A percentile compares a stretch with the other conserved stretches of the same genome.
phyloP scores from a whole-genome alignment of 1,140 invertebrate genomes.

The Dendroctonus ponderosae region DNA sequence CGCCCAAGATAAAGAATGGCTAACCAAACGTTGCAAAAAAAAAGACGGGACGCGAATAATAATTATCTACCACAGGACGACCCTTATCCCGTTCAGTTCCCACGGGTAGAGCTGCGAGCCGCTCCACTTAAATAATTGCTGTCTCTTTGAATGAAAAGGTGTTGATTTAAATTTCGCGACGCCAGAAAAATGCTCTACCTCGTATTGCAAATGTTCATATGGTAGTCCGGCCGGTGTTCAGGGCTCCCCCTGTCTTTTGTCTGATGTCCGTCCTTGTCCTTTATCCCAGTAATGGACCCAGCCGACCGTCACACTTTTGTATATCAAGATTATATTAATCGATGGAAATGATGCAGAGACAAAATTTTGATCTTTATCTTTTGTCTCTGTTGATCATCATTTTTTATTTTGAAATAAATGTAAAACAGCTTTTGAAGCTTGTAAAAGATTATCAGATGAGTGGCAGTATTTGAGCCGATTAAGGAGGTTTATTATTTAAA shows the following conservation, averaged over 20 bases:
- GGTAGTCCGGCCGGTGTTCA: constrained; percentile 26
- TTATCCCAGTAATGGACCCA: constrained; percentile 11
- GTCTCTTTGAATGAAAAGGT: constrained; percentile 37
- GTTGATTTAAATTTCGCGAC: constrained; percentile 44
- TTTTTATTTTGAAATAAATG: constrained; percentile 1
- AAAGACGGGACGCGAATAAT: constrained; percentile 25
- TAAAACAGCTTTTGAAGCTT: no score
- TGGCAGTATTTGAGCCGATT: no score
- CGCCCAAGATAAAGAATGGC: constrained; percentile 22
- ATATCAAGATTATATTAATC: neutral
- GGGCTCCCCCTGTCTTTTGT: constrained; percentile 2
- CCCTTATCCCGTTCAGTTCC: constrained; percentile 31
- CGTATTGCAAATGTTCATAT: constrained; percentile 40
- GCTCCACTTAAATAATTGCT: constrained; percentile 28
- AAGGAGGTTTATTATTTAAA: no score
- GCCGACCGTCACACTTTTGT: neutral
- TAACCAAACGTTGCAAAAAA: constrained; percentile 30
- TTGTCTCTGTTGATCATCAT: no score
- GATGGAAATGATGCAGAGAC: no score
- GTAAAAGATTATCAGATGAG: no score
- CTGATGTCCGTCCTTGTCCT: constrained; percentile 20
- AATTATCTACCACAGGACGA: constrained; percentile 29
- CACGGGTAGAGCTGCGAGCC: constrained; percentile 25
- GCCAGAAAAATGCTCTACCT: constrained; percentile 33
- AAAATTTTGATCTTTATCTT: no score